Conservation (phyloP, 2,888 invertebrate species). For the Chromoteleia sp. region DNA sequence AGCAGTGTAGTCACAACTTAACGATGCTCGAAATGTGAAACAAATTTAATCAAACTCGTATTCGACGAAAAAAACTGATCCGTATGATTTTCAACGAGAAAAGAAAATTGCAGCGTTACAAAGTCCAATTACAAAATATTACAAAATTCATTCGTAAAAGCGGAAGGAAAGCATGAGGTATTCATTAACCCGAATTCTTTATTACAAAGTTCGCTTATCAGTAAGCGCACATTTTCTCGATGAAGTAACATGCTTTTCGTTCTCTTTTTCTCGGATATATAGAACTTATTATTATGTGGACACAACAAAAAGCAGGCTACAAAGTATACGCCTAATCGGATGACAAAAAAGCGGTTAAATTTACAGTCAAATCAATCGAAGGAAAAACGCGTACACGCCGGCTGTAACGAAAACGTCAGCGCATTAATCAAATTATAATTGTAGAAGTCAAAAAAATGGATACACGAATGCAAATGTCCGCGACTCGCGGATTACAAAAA, state of each 20-base stretch:
- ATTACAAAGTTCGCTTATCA: constrained; percentile 54
- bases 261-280: constrained; percentile 33
- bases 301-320: constrained; percentile 56
- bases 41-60: constrained; percentile 28
- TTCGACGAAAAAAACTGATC: neutral
- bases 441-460: constrained; percentile 45
- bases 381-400: constrained; percentile 41
- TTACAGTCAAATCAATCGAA: constrained; percentile 42
- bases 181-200: constrained; percentile 55
- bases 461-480: constrained; percentile 57
- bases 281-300: constrained; percentile 59
- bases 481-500: constrained; percentile 48
- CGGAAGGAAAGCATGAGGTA: constrained; percentile 26
- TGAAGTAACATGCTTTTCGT: constrained; percentile 47
- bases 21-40: constrained; percentile 18
- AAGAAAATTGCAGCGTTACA: constrained; percentile 10
- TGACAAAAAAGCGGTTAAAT: constrained; percentile 52
- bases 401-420: constrained; percentile 51
- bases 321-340: constrained; percentile 58
- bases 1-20: neutral
- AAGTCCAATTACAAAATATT: constrained; percentile 27
- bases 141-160: constrained; percentile 40
- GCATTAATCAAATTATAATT: constrained; percentile 67
- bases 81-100: constrained; percentile 25
- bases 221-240: constrained; percentile 43